Conservation (phyloP, 2,113 vertebrate species). For the Heptranchias perlo region DNA sequence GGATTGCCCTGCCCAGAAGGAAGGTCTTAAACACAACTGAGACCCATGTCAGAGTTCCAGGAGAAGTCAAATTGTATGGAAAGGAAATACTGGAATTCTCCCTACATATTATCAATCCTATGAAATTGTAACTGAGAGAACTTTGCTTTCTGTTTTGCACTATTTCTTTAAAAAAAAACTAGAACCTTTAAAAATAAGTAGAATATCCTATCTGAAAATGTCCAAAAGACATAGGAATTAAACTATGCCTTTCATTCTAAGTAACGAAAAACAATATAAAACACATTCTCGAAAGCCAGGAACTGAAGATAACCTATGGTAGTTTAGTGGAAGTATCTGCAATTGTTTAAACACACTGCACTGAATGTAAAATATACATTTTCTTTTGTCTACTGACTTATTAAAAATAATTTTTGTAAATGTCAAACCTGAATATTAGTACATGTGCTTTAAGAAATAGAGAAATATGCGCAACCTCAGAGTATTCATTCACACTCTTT, state of each 20-base stretch:
- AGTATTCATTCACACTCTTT: background rate
- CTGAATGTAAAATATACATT: slow-evolving; percentile 3
- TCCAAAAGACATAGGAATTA: background rate
- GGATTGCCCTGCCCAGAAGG: background rate
- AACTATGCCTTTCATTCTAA: background rate
- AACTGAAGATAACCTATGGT: background rate
- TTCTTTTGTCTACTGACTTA: background rate
- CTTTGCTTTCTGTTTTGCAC: background rate
- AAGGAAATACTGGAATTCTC: background rate
- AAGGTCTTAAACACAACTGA: too few species aligned
- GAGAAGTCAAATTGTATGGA: background rate
- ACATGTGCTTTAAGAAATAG: background rate
- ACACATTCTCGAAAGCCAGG: background rate
- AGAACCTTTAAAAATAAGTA: background rate
- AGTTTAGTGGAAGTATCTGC: background rate
- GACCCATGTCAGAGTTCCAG: background rate
- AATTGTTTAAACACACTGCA: background rate
- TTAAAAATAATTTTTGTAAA: background rate
- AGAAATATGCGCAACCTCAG: background rate
- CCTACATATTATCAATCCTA: background rate
- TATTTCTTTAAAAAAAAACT: background rate
- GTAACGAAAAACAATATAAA: background rate
- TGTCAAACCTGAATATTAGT: background rate
- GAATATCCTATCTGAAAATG: background rate
- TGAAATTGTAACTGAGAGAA: background rate